Evolutionary conservation across 1,140 invertebrate species (phyloP), one percentile per base, ranked within the genome.

Genomic region (Drusus annulatus): DNA sequence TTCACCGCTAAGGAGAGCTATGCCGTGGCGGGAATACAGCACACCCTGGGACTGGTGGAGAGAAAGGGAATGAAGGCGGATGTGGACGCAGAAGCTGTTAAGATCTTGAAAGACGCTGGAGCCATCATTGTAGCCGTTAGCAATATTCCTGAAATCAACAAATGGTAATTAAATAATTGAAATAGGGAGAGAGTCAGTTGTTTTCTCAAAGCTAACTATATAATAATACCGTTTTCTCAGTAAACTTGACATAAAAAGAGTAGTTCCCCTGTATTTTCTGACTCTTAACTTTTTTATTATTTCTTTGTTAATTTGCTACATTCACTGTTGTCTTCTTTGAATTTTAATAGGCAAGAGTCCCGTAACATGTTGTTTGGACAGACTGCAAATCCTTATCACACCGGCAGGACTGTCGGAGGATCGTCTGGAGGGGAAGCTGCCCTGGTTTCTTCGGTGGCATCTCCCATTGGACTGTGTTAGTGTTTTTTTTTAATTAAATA

Each of bases 371-470:
- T 98, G 54, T 96, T 96, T 86, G 98, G 98, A 31, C 92, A 96
- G 81, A 97, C 98, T 0, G 93, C 93, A 80, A 99, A 99, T 91
- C 97, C 98, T 0, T 98, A 99, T 86, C 93, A 98, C 87, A 91
- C 92, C 1, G 93, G 93, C 0, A 91, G 95, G 81, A 96, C 94
- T 54, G 92, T 93, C 36, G 97, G 97, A 15, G 97, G 97, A 63
- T 96, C 95, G 76, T 96, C 95, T 52, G 96, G 95, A 2, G 96
- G 96, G 1, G 95, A 96, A 87, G 96, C 87, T 0, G 91, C 93
- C 16, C 89, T 95, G 10, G 87, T 95, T 2, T 88, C 96, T 17
- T 91, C 95, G 10, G 93, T 96, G 82, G 96, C 95, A 36, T 93
- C 94, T 28, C 93, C 97, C 13, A 93, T 99, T 83, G 96, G 98